Percentiles rank a stretch among this genome's conserved stretches.
These are phyloP conservation scores for Nasonovia ribisnigri DNA, from an alignment of 2,888 invertebrate genomes.

Conservation along the genomic window DNA sequence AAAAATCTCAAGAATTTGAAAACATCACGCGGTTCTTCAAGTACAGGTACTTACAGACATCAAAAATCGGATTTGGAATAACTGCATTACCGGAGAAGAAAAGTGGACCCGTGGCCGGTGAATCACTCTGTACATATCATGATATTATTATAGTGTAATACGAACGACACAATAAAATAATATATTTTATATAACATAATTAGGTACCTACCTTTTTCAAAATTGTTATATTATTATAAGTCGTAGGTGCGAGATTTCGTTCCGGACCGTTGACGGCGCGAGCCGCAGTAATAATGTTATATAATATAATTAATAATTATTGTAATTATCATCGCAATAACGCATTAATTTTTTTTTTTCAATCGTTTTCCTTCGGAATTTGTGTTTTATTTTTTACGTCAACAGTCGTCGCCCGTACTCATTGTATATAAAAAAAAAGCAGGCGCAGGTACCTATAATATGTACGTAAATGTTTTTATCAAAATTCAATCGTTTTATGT, in stretches of 20 bases:
- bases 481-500: background rate
- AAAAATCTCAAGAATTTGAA: too few species aligned
- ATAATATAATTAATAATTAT: background rate
- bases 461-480: background rate
- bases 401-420: background rate
- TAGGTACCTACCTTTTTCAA: background rate
- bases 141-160: background rate
- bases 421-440: background rate
- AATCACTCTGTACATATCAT: background rate
- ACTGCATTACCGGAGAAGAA: background rate
- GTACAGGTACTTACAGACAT: too few species aligned
- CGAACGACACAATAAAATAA: background rate
- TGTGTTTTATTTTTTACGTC: background rate
- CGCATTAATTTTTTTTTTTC: background rate
- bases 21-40: too few species aligned
- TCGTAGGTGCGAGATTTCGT: background rate
- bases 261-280: background rate
- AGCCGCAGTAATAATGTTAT: background rate
- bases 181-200: too few species aligned
- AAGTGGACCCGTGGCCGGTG: background rate
- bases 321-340: background rate
- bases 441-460: background rate
- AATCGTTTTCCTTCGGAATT: background rate
- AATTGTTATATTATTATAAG: background rate
- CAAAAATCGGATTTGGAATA: background rate